Base-by-base conservation (phyloP, 2,888 invertebrate species). In the Chorisops tibialis region DNA sequence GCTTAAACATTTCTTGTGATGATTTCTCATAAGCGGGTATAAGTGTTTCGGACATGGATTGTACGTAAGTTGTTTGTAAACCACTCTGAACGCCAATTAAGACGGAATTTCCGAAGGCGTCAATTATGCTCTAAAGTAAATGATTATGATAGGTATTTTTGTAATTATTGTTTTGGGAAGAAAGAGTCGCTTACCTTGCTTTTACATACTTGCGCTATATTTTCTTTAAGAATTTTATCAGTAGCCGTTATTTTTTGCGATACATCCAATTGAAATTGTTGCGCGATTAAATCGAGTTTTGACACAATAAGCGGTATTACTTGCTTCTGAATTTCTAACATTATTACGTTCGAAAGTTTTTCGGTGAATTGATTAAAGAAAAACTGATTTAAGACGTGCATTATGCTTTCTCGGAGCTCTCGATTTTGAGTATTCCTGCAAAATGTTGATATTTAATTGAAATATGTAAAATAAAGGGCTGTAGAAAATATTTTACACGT, bases 11-110 rank as follows among this genome's bases (percentile, higher is more conserved):
- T 72, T 86, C 86, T 71, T 88, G 87, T 69, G 91, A 91, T 60
- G 91, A 86, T 74, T 88, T 88, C 75, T 96, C 95, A 82, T 94
- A 90, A 35, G 88, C 85, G 3, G 96, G 96, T 71, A 95, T 81
- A 48, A 94, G 81, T 66, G 86, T 84, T 67, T 85, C 86, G 47
- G 85, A 82, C 73, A 95, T 86, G 22, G 89, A 85, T 59, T 91
- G 88, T 66, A 87, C 86, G 74, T 93, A 91, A 12, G 88, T 85
- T 14, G 84, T 82, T 69, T 91, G 88, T 59, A 93, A 83, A 65
- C 86, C 84, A 3, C 87, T 85, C 68, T 89, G 86, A 12, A 93
- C 84, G 0, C 88, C 84, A 68, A 82, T 80, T 4, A 87, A 82
- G 30, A 91, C 83, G 0, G 87, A 83, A 41, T 83, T 77, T 64